These are phyloP conservation scores for Willowsia nigromaculata DNA, from an alignment of 2,888 invertebrate species.

Conservation along the genomic window DNA sequence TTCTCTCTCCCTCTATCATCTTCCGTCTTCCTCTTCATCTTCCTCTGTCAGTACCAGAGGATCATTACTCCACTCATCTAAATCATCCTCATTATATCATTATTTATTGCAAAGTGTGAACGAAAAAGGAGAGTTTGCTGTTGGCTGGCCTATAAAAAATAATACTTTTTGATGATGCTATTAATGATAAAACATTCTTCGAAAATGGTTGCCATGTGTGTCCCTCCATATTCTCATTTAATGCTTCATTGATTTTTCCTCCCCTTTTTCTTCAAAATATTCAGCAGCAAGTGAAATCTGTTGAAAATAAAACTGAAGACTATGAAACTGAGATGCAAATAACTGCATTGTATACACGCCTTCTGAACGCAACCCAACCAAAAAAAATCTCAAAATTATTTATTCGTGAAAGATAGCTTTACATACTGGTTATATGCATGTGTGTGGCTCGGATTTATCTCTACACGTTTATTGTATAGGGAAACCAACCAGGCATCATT, in stretches of 20 bases:
- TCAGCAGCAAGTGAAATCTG: background rate
- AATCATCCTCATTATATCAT: conserved; percentile 62
- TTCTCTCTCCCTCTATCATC: conserved; percentile 35
- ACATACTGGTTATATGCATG: background rate
- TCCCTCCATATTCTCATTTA: background rate
- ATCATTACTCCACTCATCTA: conserved; percentile 58
- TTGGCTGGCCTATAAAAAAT: conserved; percentile 32
- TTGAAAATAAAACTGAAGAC: background rate
- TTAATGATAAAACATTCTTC: background rate
- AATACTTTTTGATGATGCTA: background rate
- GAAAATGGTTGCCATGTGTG: background rate
- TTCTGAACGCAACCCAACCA: no score
- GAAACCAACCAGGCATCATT: conserved; percentile 18
- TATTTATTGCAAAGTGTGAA: conserved; percentile 63
- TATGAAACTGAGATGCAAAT: no score
- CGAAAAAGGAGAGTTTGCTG: conserved; percentile 45
- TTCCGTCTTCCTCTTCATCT: background rate
- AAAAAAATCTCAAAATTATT: no score
- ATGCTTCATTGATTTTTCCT: conserved; percentile 7
- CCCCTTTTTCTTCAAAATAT: background rate
- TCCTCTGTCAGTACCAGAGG: conserved; percentile 22
- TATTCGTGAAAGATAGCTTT: no score
- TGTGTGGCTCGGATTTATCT: conserved; percentile 21
- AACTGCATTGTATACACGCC: no score
- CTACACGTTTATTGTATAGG: background rate